Evolutionary conservation across 2,113 vertebrate genomes (phyloP), one percentile per base, ranked within the genome.

Genomic region (Callipepla squamata): DNA sequence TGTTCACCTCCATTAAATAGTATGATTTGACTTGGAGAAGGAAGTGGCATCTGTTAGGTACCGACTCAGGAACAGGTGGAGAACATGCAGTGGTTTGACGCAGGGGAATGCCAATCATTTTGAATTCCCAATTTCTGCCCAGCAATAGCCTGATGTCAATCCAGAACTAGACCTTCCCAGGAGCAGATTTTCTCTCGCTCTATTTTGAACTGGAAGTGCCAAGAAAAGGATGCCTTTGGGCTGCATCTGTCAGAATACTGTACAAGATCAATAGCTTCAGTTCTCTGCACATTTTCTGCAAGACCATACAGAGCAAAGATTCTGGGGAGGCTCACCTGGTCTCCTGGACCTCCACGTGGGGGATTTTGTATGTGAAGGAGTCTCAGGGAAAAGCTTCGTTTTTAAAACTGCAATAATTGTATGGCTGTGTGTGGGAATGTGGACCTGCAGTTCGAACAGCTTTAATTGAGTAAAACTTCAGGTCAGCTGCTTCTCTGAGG

Each of bases 341-440:
- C 30, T 42, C 15, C 11, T 47, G 65, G 67, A 47, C 32, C 28
- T 51, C 13, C 47, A 48, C 51, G 5, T 44, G 83, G 76, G 15
- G 28, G 4, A 80, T 91, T 63, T 47, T 34, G 12, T 2, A 2
- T 20, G 53, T 55, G 73, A 87, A 87, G 47, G 8, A 67, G 57
- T 18, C 36, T 67, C 45, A 11, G 55, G 66, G 57, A 45, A 77
- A 70, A 80, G 9, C 32, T 59, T 85, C 63, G 0, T 25, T 74
- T 85, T 45, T 19, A 42, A 69, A 26, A 34, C 42, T 7, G 34
- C 32, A 38, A 1, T 85, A 91, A 40, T 26, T 40, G 2, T 16
- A 10, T 7, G 15, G 3, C 4, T 23, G 7, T 1, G 2, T 22
- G 28, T 16, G 5, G 32, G 62, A 16, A 13, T 13, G 14, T 7